Evolutionary conservation across 2,113 vertebrate species (phyloP).

Genomic region (Machaerirhynchus nigripectus): DNA sequence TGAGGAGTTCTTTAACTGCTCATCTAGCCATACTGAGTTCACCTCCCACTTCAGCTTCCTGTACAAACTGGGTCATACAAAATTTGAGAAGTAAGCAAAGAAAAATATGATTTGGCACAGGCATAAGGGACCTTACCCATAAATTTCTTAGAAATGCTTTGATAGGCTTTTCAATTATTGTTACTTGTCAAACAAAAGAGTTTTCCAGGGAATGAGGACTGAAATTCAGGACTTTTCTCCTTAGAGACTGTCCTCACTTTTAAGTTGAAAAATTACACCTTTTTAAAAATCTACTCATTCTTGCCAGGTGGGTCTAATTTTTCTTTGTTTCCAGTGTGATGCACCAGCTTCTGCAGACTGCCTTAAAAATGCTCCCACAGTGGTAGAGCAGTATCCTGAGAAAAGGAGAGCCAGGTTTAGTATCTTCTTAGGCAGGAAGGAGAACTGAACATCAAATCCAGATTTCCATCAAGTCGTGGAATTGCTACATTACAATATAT

Average conservation of each 20-base stretch:
- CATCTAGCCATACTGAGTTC: not conserved
- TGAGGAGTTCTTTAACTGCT: not conserved
- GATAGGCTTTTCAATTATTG: not conserved
- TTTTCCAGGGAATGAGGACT: not conserved
- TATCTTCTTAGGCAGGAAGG: not conserved
- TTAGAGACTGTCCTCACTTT: not conserved
- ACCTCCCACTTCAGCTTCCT: not conserved
- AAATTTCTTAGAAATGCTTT: not conserved
- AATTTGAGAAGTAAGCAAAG: not conserved
- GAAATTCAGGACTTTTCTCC: not conserved
- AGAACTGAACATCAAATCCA: not conserved
- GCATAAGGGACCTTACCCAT: not conserved
- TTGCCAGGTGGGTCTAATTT: not conserved
- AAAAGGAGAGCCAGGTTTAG: not conserved
- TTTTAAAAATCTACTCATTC: not conserved
- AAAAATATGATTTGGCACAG: not conserved
- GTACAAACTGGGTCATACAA: not conserved
- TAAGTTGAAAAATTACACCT: not conserved
- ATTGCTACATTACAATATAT: not conserved
- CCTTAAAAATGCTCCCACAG: not conserved
- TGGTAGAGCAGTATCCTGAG: not conserved
- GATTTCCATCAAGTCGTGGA: not conserved
- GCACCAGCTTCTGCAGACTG: not conserved
- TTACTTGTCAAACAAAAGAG: not conserved
- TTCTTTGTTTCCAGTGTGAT: not conserved